Conservation (phyloP, 2,888 invertebrate genomes). For the Gandaritis pyraliata region DNA sequence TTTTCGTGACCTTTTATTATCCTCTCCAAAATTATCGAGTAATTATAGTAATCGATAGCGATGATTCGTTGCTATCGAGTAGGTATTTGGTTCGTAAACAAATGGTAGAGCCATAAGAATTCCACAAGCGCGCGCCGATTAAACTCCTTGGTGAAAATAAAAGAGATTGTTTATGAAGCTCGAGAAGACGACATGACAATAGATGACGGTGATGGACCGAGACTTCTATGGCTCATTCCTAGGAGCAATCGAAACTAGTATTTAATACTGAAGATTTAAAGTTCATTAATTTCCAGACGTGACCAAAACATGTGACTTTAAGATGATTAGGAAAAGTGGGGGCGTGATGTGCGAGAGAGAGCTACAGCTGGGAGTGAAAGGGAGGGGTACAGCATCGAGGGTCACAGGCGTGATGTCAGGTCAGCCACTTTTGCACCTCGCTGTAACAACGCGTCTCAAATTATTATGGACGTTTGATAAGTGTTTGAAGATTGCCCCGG, state of each 20-base stretch:
- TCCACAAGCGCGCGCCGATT: constrained; percentile 80
- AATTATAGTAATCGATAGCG: too few species aligned
- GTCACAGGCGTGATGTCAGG: constrained; percentile 85
- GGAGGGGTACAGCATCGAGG: constrained; percentile 66
- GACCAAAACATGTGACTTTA: constrained; percentile 80
- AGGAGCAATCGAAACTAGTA: constrained; percentile 70
- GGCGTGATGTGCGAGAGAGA: constrained; percentile 81
- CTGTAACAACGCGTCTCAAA: constrained; percentile 85
- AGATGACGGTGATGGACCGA: constrained; percentile 78
- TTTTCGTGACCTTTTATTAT: too few species aligned
- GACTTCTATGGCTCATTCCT: constrained; percentile 58
- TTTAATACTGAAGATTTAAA: constrained; percentile 75
- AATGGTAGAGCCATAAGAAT: constrained; percentile 60
- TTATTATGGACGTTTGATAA: constrained; percentile 85
- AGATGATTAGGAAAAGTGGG: constrained; percentile 81
- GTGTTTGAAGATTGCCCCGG: constrained; percentile 80
- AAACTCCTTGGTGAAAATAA: constrained; percentile 82
- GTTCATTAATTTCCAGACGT: constrained; percentile 78
- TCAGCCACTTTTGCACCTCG: constrained; percentile 85
- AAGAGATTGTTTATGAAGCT: constrained; percentile 83
- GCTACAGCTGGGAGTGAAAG: constrained; percentile 57
- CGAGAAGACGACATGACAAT: constrained; percentile 82
- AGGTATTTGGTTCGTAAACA: constrained; percentile 26
- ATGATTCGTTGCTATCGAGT: neutral
- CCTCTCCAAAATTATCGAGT: too few species aligned